These are phyloP conservation scores for Plagodis pulveraria DNA, from an alignment of 2,888 invertebrate genomes.

Conservation along the genomic window DNA sequence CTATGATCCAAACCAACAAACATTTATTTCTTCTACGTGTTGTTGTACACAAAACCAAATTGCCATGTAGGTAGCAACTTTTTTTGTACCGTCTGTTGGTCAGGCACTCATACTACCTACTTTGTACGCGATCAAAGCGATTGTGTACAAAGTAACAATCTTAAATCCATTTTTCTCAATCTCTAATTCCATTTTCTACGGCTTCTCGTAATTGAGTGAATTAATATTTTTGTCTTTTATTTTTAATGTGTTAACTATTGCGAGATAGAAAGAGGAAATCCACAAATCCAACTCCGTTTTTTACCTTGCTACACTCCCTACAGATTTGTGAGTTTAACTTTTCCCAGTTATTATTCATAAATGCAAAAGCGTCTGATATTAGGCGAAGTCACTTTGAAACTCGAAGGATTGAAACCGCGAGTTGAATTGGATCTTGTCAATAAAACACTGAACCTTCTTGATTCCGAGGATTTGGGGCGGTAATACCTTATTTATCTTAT, in stretches of 20 bases:
- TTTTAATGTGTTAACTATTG: not conserved
- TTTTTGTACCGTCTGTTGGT: too few relatives aligned
- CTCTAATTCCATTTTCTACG: too few relatives aligned
- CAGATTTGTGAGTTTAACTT: conserved; percentile 71
- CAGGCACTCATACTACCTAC: too few relatives aligned
- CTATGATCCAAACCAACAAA: too few relatives aligned
- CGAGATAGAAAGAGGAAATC: not conserved
- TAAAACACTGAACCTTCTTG: conserved; percentile 52
- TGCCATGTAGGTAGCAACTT: too few relatives aligned
- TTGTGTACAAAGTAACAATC: too few relatives aligned
- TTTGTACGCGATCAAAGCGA: too few relatives aligned
- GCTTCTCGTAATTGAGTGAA: too few relatives aligned
- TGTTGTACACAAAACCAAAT: too few relatives aligned
- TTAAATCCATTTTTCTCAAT: too few relatives aligned
- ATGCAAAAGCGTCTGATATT: conserved; percentile 78
- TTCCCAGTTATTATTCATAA: conserved; percentile 79
- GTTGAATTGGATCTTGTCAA: conserved; percentile 61
- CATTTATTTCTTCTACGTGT: too few relatives aligned
- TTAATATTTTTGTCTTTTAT: not conserved
- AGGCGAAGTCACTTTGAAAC: conserved; percentile 69
- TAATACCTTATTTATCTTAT: conserved; percentile 35
- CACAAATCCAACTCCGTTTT: not conserved
- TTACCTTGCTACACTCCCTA: not conserved
- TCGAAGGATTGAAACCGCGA: conserved; percentile 66
- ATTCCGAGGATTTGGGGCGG: conserved; percentile 41